Evolutionary conservation across 2,113 vertebrate genomes (phyloP), one percentile per base, ranked within the genome.

Genomic region (Castor canadensis): DNA sequence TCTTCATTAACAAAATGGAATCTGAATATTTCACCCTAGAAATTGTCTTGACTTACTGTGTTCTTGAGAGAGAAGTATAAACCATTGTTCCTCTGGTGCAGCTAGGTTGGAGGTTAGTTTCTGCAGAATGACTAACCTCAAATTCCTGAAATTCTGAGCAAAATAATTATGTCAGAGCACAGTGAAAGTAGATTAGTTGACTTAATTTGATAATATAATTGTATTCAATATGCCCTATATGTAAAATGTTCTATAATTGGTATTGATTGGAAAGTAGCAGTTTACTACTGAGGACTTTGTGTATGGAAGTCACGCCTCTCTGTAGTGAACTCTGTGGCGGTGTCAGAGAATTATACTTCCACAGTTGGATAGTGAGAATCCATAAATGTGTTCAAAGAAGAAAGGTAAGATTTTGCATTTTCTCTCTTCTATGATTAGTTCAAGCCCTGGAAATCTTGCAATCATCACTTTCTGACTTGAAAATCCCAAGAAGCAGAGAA

Each of bases 171-270:
- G 9, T 52, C 10, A 95, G 10, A 20, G 93, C 80, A 45, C 24
- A 85, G 40, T 58, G 38, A 87, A 89, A 67, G 10, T 5, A 54
- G 9, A 67, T 82, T 4, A 72, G 64, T 92, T 90, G 15, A 49
- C 43, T 94, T 77, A 67, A 75, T 94, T 47, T 96, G 32, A 79
- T 87, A 85, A 28, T 32, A 24, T 58, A 95, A 81, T 66, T 87
- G 0, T 79, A 45, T 58, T 7, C 28, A 86, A 16, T 79, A 52
- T 15, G 3, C n/a, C 60, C 79, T 84, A 9, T 35, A 54, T 77
- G 13, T 62, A 30, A 90, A 62, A 58, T 84, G 10, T 4, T 24
- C 64, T 83, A 13, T 8, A 72, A 47, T 11, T 79, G 47, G 60
- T 62, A 45, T 72, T 16, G 16, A 35, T 83, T 84, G 66, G 64